These are phyloP conservation scores for Hypomecis punctinalis DNA, from an alignment of 2,888 invertebrate genomes.

Conservation along the genomic window DNA sequence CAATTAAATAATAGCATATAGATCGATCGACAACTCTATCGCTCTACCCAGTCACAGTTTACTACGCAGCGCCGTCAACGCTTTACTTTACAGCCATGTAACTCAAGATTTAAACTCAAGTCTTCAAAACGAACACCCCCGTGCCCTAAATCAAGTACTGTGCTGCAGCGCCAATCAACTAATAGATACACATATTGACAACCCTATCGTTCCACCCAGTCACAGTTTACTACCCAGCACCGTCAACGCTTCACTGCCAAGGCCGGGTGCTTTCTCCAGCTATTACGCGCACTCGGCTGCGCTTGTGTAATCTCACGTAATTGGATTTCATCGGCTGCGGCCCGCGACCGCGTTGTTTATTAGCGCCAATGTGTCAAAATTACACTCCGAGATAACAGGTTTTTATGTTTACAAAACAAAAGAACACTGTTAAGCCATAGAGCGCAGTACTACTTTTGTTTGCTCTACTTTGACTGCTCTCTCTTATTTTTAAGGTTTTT, in stretches of 20 bases:
- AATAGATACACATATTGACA: constrained; percentile 3
- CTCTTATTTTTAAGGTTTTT: too few relatives aligned
- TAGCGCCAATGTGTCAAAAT: constrained; percentile 22
- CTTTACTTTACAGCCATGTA: too few relatives aligned
- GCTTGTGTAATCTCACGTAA: constrained; percentile 73
- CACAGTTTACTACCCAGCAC: constrained; percentile 22
- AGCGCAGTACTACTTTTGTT: too few relatives aligned
- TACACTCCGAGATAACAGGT: constrained; percentile 4
- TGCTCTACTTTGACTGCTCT: too few relatives aligned
- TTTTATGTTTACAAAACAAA: not conserved
- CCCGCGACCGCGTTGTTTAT: constrained; percentile 43
- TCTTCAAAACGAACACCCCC: too few relatives aligned
- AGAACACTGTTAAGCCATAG: not conserved
- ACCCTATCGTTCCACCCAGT: constrained; percentile 8
- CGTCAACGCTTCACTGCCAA: constrained; percentile 75
- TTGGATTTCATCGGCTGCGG: constrained; percentile 61
- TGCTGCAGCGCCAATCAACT: too few relatives aligned
- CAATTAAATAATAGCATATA: too few relatives aligned
- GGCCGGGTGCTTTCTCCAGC: constrained; percentile 80
- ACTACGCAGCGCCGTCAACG: constrained; percentile 40
- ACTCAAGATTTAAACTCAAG: too few relatives aligned
- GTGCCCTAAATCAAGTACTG: too few relatives aligned
- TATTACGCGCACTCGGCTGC: constrained; percentile 66
- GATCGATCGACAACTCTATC: constrained; percentile 9
- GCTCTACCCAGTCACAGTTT: constrained; percentile 14